Conservation (phyloP, 53 echinoderm and acorn worm genomes). For the Echinarachnius parma region DNA sequence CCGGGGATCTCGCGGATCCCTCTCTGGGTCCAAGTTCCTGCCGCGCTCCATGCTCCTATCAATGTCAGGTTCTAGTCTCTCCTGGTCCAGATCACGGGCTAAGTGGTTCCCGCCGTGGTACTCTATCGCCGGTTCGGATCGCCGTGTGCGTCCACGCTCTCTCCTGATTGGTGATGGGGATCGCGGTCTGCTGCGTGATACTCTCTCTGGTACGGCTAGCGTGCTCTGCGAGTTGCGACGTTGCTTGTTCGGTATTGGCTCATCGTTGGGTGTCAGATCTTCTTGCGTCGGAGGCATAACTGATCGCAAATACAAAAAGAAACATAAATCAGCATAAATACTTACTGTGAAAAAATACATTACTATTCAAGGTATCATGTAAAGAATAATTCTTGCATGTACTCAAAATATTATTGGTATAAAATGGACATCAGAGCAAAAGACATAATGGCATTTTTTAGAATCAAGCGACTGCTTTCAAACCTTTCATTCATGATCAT, state of each 20-base stretch:
- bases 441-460: too few species aligned
- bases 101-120: slow-evolving; percentile 19
- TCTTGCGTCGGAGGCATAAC: slow-evolving; percentile 85
- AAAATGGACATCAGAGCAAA: too few species aligned
- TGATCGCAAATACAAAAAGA: too few species aligned
- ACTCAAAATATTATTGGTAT: too few species aligned
- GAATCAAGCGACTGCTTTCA: too few species aligned
- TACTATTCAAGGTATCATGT: too few species aligned
- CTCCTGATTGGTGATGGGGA: slow-evolving; percentile 78
- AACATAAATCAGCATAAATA: too few species aligned
- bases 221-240: slow-evolving; percentile 86
- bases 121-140: slow-evolving; percentile 52
- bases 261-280: slow-evolving; percentile 55
- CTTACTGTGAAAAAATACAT: too few species aligned
- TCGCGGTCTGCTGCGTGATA: slow-evolving; percentile 62
- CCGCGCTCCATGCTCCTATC: slow-evolving; percentile 13
- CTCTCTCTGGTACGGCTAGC: slow-evolving; percentile 83
- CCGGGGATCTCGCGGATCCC: slow-evolving; percentile 10
- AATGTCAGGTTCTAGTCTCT: too few species aligned
- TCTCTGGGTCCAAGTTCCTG: neutral
- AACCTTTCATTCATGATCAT: too few species aligned
- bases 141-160: slow-evolving; percentile 39
- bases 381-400: too few species aligned
- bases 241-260: slow-evolving; percentile 42
- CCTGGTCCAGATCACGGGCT: slow-evolving; percentile 1